Conservation (phyloP, 2,797 vertebrate species). For the Sorex maritimensis region DNA sequence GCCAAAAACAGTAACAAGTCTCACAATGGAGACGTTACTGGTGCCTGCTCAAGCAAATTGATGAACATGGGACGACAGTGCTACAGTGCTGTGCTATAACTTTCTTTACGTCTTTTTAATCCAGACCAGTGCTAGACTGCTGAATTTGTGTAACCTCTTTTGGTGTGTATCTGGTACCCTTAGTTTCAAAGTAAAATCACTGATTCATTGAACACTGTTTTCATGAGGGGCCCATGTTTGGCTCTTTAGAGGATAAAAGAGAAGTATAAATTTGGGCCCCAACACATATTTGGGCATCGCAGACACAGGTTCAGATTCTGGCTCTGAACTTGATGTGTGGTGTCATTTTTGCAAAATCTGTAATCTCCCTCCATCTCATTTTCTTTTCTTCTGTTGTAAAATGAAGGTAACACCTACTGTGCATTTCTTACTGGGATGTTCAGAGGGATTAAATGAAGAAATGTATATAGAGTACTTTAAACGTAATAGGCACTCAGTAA, state of each 20-base stretch:
- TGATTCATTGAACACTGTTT: conserved; percentile 31
- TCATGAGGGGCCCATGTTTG: not conserved
- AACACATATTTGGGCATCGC: not conserved
- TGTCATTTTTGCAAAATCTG: conserved; percentile 11
- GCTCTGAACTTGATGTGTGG: not conserved
- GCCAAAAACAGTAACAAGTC: too few relatives aligned
- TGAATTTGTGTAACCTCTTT: not conserved
- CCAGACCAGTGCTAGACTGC: not conserved
- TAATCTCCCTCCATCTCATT: conserved; percentile 51
- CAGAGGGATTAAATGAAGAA: conserved; percentile 70
- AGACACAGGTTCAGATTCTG: conserved; percentile 63
- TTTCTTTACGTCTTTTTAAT: conserved; percentile 30
- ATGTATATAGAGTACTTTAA: conserved; percentile 71
- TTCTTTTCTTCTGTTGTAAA: conserved; percentile 56
- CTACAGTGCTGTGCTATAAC: too few relatives aligned
- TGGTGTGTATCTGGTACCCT: not conserved
- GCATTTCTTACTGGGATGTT: conserved; percentile 71
- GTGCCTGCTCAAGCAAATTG: too few relatives aligned
- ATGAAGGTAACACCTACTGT: conserved; percentile 71
- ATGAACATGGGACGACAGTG: too few relatives aligned
- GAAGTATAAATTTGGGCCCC: not conserved
- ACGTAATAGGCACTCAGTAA: conserved; percentile 75
- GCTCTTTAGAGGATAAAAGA: not conserved
- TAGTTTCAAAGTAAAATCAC: conserved; percentile 42
- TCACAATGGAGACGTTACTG: too few relatives aligned